phyloP scores from a whole-genome alignment of 2,888 invertebrate species.

The Lamproptera curius region DNA sequence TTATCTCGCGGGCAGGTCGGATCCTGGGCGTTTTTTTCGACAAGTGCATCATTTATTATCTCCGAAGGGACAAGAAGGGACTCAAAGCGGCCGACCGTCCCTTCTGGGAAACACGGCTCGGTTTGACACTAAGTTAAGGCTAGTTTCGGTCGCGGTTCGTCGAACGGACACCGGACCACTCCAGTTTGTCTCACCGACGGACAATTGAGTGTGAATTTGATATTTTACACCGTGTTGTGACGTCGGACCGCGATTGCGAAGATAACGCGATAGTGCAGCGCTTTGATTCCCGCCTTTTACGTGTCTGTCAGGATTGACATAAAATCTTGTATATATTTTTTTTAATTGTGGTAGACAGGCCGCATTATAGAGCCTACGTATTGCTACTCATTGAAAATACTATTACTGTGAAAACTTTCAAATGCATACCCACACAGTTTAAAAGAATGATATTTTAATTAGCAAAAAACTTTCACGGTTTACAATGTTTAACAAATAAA shows the following conservation, averaged over 20 bases:
- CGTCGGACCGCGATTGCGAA: slow-evolving; percentile 34
- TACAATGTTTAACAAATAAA: too few relatives aligned
- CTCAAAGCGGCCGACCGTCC: slow-evolving; percentile 73
- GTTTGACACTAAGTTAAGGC: too few relatives aligned
- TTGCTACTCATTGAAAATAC: too few relatives aligned
- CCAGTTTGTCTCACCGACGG: slow-evolving; percentile 37
- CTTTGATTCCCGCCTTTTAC: too few relatives aligned
- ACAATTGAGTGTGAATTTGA: slow-evolving; percentile 67
- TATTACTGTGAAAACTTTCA: too few relatives aligned
- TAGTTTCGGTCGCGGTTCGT: slow-evolving; percentile 43
- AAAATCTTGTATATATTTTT: too few relatives aligned
- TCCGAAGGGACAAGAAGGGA: slow-evolving; percentile 70
- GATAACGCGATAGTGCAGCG: slow-evolving; percentile 21
- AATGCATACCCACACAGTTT: too few relatives aligned
- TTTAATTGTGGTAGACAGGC: too few relatives aligned
- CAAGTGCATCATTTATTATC: slow-evolving; percentile 75
- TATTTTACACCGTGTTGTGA: slow-evolving; percentile 41
- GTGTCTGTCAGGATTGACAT: too few relatives aligned
- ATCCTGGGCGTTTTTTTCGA: slow-evolving; percentile 57
- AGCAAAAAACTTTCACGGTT: too few relatives aligned
- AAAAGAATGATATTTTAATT: too few relatives aligned
- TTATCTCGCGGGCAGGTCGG: slow-evolving; percentile 75
- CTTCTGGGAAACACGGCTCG: slow-evolving; percentile 68
- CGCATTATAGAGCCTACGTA: too few relatives aligned
- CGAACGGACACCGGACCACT: slow-evolving; percentile 49